Conservation (phyloP, 1,140 invertebrate genomes). For the Seison nebaliae region DNA sequence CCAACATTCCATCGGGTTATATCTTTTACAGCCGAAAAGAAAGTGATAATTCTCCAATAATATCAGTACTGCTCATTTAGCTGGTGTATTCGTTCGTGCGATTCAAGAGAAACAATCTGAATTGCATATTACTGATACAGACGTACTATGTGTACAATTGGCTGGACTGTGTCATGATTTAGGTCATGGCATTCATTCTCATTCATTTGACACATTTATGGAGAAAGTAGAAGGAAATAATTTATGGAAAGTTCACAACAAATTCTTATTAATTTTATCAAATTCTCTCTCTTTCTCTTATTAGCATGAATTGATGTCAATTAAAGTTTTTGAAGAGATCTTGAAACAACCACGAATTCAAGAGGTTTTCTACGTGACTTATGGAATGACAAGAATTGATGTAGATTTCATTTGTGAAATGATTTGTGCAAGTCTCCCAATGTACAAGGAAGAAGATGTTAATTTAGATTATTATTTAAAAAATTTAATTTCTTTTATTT, state of each 20-base stretch:
- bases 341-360: too few relatives aligned
- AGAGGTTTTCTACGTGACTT: too few relatives aligned
- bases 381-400: slow-evolving; percentile 31
- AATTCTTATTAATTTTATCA: background rate
- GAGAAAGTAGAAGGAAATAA: slow-evolving; percentile 10
- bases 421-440: slow-evolving; percentile 22
- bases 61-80: slow-evolving; percentile 26
- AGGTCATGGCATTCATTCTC: slow-evolving; percentile 38
- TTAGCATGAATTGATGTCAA: background rate
- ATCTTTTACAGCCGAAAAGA: slow-evolving; percentile 5
- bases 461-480: slow-evolving; percentile 1
- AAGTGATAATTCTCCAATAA: slow-evolving; percentile 2
- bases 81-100: slow-evolving; percentile 22
- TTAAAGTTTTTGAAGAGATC: background rate
- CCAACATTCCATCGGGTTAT: slow-evolving; percentile 37
- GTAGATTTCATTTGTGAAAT: slow-evolving; percentile 29
- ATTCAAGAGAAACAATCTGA: slow-evolving; percentile 27
- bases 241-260: background rate
- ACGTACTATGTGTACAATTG: slow-evolving; percentile 34
- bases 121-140: slow-evolving; percentile 24
- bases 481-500: background rate
- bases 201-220: slow-evolving; percentile 32
- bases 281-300: background rate
- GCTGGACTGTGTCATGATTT: slow-evolving; percentile 42
- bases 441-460: background rate